Conservation (phyloP, 2,888 invertebrate genomes). For the Antitype chi region DNA sequence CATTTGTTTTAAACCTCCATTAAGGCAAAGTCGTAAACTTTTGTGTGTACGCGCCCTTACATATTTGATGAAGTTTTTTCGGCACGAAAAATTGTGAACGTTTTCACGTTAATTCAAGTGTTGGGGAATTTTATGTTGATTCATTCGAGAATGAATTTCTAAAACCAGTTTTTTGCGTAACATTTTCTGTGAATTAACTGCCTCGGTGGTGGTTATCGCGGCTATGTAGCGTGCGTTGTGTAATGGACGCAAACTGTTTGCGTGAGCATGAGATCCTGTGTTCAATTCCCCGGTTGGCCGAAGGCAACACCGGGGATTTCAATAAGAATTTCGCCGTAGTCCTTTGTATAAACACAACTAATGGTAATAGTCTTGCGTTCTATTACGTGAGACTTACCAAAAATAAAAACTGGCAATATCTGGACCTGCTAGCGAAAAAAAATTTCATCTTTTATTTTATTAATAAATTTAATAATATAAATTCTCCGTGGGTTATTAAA, state of each 20-base stretch:
- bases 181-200: not conserved
- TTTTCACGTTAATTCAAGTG: constrained; percentile 14
- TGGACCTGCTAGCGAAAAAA: not conserved
- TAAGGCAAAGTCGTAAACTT: constrained; percentile 49
- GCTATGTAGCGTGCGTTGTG: not conserved
- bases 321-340: not conserved
- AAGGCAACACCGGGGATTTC: not conserved
- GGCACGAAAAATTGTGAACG: not conserved
- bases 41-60: constrained; percentile 24
- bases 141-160: constrained; percentile 15
- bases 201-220: not conserved
- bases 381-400: not conserved
- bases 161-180: not conserved
- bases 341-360: not conserved
- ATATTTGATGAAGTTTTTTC: constrained; percentile 47
- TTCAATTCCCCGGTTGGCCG: not conserved
- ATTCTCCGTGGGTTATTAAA: too few relatives aligned
- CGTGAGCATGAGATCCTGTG: not conserved
- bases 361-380: too few relatives aligned
- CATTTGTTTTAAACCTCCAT: constrained; percentile 56
- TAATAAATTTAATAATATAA: too few relatives aligned
- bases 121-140: constrained; percentile 11
- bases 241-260: too few relatives aligned
- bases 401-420: not conserved
- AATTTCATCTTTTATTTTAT: too few relatives aligned